Evolutionary conservation across 2,113 vertebrate genomes (phyloP), one percentile per base, ranked within the genome.

Genomic region (Acinonyx jubatus): DNA sequence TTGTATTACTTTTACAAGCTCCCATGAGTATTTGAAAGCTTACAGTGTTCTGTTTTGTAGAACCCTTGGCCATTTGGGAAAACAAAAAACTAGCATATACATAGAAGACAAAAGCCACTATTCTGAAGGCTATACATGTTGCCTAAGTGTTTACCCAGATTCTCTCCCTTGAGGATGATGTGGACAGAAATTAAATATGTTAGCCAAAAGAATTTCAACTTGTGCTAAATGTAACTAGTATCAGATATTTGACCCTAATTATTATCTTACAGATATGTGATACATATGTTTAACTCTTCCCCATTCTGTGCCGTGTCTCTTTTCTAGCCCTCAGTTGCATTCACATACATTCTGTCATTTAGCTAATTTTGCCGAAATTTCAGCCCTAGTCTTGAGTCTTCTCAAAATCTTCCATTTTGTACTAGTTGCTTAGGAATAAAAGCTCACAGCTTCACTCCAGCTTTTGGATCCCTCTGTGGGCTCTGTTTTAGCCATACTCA

Each of bases 1-100:
- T 93, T 95, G 55, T 91, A 93, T 97, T 96, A 93, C 94, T 97
- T 94, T 93, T 96, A 96, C 85, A 98, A 97, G 93, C 31, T 97
- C 96, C 88, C 85, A 74, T 76, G 95, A 97, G 88, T 81, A 96
- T 97, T 97, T 92, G 92, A 87, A 96, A 94, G 89, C 80, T 89
- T 96, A 80, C 38, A 66, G 63, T 96, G 27, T 85, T 98, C 80
- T 94, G 19, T 94, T 95, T 95, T 98, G 82, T 63, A 73, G 90
- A 97, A 91, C 68, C 90, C 31, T 91, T 97, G 93, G 74, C 50
- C 41, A 48, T 94, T 94, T 86, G 66, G 50, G 50, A 6, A n/a
- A 61, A 61, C 57, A 61, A 41, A 89, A 89, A 81, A 36, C 61
- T 96, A 85, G 38, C 27, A 71, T 96, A 92, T 25, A 93, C 25